Evolutionary conservation across 2,888 invertebrate species (phyloP), one percentile per base, ranked within the genome.

Genomic region (Sarcophaga carnaria): DNA sequence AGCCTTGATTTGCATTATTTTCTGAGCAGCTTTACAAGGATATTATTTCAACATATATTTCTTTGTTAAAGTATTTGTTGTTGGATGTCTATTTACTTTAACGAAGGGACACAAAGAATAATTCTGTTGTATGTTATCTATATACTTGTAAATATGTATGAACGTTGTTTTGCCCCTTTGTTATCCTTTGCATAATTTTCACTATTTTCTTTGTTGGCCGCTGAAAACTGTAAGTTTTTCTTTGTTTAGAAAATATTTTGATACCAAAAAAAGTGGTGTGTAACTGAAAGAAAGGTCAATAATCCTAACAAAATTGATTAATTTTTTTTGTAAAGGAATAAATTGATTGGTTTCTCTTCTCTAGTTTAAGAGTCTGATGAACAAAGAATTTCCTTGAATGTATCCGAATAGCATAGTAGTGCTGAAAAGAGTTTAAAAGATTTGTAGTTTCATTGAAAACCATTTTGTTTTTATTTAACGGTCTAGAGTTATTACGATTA

Each of bases 171-270:
- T 37, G 37, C 2, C 60, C n/a, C 74, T 78, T 75, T 75, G 63
- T 79, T 75, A 4, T 25, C 17, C 10, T 25, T 66, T 64, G 14
- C 8, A 17, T 54, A 17, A 64, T 37, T 37, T 37, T 45, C n/a
- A 22, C 49, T 22, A 6, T 49, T 45, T 74, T 37, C 12, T 25
- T 72, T 14, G 54, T 60, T 20, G 12, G 25, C 37, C 37, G 6
- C 3, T 62, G 6, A 67, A 72, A 59, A 49, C 62, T 27, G 20
- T 14, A 2, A 60, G 67, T 8, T 59, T 45, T 14, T 64, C 59
- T 85, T 69, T 85, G 66, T 72, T 77, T 45, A 67, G 45, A 25
- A 81, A 62, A 82, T 70, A 49, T 49, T 37, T 45, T 64, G 45
- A 75, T 49, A 54, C 37, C 37, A 37, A 37, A 37, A 27, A 37